Base-by-base conservation (phyloP, 2,888 invertebrate genomes). In the Hirtodrosophila duncani region DNA sequence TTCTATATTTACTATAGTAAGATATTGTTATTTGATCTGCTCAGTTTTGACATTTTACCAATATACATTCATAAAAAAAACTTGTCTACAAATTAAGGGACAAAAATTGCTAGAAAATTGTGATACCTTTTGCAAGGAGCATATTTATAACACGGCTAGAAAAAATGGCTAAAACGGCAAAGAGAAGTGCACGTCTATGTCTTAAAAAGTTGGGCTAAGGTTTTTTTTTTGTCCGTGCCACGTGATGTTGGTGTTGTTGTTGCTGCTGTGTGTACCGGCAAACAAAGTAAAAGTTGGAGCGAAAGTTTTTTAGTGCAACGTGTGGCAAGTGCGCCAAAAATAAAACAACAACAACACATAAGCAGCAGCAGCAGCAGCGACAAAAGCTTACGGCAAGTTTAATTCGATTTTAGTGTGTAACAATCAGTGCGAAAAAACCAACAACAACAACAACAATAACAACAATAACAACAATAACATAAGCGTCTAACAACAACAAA, bases 381-480 rank as follows among this genome's bases (percentile, higher is more conserved):
- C 42, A 43, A 31, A 8, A 48, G 51, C 43, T 38, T 36, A 17
- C 39, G 44, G 58, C 75, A 80, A 75, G 70, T 78, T 81, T 81
- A 75, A 78, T 78, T 81, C 65, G 67, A 75, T 81, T 81, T 81
- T 67, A 67, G 74, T 78, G 67, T 67, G 67, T 55, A 78, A 78
- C 79, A 75, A 75, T 81, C 67, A 81, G 75, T 74, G 61, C 46
- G 51, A 68, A 52, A 71, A 72, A 64, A 66, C 55, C 71, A 61
- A 48, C 67, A 52, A 30, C 50, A 59, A 41, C 46, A 38, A 36
- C 46, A 48, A 41, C 53, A 58, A 39, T 56, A 48, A 45, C 50
- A 37, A 29, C 21, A 49, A 41, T 27, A 39, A 34, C 50, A 63
- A 58, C 48, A 36, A 55, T 48, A 61, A 51, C 50, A 55, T 58